Base-by-base conservation (phyloP, 2,113 vertebrate species). In the Cinclus mexicanus region DNA sequence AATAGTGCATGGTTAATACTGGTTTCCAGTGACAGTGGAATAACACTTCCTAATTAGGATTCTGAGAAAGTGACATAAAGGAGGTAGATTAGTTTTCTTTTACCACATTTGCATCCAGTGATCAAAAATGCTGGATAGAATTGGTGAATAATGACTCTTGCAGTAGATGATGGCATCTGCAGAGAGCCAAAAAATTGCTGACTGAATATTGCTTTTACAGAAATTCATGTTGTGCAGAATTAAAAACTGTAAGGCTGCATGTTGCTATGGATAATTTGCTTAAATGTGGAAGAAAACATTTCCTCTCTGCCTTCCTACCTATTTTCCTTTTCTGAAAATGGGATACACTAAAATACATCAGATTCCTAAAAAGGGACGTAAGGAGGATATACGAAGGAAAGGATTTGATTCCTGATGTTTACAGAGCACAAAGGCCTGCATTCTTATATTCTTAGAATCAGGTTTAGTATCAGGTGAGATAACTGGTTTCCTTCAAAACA, bases 31-130 rank as follows among this genome's bases (percentile, higher is more conserved):
- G 59, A 85, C 53, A 85, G 61, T 52, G 69, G 76, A 85, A 79
- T 72, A 93, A 77, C 39, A 5, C 60, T 86, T 88, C 52, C 50
- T 80, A 72, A 57, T 69, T 63, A 77, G 47, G 21, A 72, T 90
- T 93, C 55, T 59, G 68, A 56, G 47, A 76, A 92, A 74, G 81
- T 69, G 68, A 63, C 63, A 76, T 26, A 41, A 42, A 79, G 70
- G 57, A 85, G 50, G n/a, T 90, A 90, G 55, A 76, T 93, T 60
- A 41, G 55, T 42, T 88, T 93, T 79, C 70, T 95, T 91, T 75
- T 67, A 63, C 33, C 50, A 50, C 52, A 74, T 94, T 88, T 86
- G 71, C 86, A 90, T 94, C 63, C 23, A 39, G 59, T 69, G 83
- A 92, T 90, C 79, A 92, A 77, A 94, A 93, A 74, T 75, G 35